Conservation (phyloP, 2,113 vertebrate species). For the Menura novaehollandiae region DNA sequence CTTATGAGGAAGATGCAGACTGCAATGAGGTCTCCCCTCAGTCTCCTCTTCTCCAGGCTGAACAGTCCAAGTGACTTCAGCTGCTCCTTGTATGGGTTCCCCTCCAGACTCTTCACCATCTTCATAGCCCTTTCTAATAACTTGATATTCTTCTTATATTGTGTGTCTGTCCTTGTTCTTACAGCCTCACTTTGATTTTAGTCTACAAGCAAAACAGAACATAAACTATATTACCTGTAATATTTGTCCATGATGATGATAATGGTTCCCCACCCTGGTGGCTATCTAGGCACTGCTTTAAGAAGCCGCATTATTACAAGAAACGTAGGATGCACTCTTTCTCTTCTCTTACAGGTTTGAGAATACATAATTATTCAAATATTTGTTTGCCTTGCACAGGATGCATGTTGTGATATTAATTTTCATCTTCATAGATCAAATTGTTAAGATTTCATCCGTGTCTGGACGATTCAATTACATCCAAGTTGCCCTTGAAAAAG, state of each 20-base stretch:
- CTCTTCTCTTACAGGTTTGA: neutral
- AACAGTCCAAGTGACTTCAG: neutral
- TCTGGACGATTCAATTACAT: conserved; percentile 2
- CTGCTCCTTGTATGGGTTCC: neutral
- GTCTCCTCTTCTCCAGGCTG: neutral
- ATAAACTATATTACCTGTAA: neutral
- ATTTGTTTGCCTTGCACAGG: neutral
- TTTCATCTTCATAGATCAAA: neutral
- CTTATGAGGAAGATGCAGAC: accelerated
- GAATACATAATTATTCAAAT: neutral
- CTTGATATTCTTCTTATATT: no score
- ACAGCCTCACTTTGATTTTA: neutral
- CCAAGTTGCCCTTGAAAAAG: conserved; percentile 11
- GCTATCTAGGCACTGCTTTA: neutral
- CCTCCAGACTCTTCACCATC: neutral
- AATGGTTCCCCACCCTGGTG: neutral
- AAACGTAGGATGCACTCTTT: neutral
- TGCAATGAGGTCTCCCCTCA: neutral
- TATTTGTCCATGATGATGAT: neutral
- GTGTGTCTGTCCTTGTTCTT: neutral
- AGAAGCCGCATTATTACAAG: neutral
- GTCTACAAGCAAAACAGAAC: neutral
- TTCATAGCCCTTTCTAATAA: neutral
- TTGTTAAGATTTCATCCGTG: neutral
- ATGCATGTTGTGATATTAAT: neutral